These are phyloP conservation scores for Callospermophilus lateralis DNA, from an alignment of 2,113 vertebrate genomes.

Conservation along the genomic window DNA sequence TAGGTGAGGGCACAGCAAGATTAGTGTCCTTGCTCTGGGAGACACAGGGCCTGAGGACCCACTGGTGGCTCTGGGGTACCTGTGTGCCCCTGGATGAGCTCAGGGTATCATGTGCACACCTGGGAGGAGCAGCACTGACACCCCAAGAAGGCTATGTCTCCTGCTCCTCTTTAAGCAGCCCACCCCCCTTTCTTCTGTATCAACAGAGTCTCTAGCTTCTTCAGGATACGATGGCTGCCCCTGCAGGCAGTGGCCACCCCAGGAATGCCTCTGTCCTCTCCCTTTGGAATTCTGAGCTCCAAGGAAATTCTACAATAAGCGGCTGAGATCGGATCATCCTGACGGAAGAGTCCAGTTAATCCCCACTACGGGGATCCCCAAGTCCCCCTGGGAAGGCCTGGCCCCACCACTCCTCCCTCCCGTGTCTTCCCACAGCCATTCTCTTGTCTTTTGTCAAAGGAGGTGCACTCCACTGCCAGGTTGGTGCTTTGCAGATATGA, in stretches of 20 bases:
- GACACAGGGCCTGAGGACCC: neutral
- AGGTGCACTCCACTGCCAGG: neutral
- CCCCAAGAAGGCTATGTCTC: neutral
- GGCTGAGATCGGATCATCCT: neutral
- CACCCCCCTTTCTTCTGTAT: neutral
- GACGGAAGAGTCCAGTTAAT: neutral
- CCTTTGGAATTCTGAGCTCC: neutral
- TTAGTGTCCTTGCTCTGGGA: neutral
- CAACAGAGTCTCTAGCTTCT: neutral
- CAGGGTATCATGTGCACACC: neutral
- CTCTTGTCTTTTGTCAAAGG: neutral
- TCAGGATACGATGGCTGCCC: neutral
- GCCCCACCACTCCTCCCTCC: neutral
- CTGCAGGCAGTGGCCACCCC: accelerated
- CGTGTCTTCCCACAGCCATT: accelerated
- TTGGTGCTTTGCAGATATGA: neutral
- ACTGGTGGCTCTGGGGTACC: accelerated
- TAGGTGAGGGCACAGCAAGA: neutral
- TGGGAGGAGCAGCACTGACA: too few species aligned
- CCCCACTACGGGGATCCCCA: neutral
- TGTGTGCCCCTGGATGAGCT: accelerated
- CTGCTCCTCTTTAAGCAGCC: accelerated
- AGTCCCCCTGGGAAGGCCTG: neutral
- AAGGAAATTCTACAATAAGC: conserved; percentile 19
- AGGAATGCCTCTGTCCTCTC: neutral